Conservation (phyloP, 2,888 invertebrate genomes). For the Prosapia bicincta region DNA sequence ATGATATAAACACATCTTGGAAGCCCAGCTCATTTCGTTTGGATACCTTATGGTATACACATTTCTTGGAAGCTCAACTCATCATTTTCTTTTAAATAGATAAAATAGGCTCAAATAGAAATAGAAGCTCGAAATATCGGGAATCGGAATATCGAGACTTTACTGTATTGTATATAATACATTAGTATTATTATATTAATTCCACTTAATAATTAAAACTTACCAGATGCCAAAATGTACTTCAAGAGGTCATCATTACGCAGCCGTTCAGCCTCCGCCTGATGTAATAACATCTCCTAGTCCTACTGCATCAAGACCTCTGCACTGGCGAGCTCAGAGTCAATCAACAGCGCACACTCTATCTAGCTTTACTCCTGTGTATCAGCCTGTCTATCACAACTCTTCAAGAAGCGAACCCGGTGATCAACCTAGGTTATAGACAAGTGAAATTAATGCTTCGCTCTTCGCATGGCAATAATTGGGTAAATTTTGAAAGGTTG, state of each 20-base stretch:
- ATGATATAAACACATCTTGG: no score
- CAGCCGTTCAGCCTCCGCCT: neutral
- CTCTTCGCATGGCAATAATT: neutral
- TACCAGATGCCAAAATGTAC: neutral
- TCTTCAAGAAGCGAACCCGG: neutral
- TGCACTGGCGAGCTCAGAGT: neutral
- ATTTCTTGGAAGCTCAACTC: no score
- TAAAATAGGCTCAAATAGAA: no score
- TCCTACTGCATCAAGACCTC: neutral
- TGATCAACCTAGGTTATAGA: neutral
- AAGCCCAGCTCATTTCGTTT: no score
- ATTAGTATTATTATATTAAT: no score
- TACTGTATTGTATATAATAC: no score
- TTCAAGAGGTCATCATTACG: neutral
- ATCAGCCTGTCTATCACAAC: neutral
- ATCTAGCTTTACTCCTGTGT: neutral
- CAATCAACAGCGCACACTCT: neutral
- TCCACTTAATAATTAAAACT: no score
- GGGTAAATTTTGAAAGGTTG: neutral
- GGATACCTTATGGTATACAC: no score
- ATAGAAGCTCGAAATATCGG: no score
- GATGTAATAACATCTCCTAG: neutral
- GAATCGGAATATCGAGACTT: no score
- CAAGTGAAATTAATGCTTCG: neutral
- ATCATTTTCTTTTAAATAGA: no score